Conservation (phyloP, 2,888 invertebrate genomes). For the Adineta ricciae region DNA sequence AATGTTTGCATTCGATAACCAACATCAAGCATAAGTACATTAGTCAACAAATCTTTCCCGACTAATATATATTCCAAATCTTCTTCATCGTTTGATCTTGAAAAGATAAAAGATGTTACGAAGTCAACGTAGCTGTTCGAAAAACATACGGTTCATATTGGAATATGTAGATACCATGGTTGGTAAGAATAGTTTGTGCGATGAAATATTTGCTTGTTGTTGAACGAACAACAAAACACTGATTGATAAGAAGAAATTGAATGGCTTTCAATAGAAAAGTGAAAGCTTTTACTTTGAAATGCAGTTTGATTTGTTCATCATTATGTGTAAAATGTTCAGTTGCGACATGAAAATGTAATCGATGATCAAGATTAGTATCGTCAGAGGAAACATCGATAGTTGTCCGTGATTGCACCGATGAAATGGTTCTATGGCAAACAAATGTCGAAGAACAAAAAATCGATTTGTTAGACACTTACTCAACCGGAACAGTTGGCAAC, state of each 20-base stretch:
- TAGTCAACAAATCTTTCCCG: background rate
- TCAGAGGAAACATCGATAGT: background rate
- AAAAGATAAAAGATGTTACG: background rate
- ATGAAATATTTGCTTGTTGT: background rate
- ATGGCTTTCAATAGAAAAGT: too few species aligned
- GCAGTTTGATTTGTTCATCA: background rate
- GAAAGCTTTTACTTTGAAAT: background rate
- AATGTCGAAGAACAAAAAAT: background rate
- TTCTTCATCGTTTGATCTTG: background rate
- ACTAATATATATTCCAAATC: background rate
- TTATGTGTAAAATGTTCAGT: background rate
- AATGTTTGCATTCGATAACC: constrained; percentile 10
- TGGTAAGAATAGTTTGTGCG: background rate
- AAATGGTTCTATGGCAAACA: background rate
- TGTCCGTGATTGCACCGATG: background rate
- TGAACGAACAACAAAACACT: constrained; percentile 15
- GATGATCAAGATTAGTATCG: background rate
- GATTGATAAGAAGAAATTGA: background rate
- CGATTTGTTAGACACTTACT: background rate
- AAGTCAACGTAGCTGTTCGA: too few species aligned
- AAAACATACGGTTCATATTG: background rate
- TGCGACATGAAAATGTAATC: background rate
- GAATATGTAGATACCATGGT: background rate
- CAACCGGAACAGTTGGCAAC: background rate
- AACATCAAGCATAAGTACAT: background rate